Evolutionary conservation across 2,797 vertebrate genomes (phyloP).

Genomic region (Phalloptychus januarius): DNA sequence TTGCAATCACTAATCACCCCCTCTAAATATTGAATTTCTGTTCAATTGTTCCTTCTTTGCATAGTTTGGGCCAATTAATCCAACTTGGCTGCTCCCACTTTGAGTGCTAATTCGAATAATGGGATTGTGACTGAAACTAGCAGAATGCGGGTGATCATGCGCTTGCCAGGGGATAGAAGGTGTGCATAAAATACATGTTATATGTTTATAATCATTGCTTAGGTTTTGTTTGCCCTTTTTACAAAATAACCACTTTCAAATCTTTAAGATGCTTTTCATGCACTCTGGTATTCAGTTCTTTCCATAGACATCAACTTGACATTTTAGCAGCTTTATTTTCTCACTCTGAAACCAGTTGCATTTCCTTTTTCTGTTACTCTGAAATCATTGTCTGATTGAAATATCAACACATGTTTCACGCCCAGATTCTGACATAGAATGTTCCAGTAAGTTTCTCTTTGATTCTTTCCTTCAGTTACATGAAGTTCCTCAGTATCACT

Average conservation of each 20-base stretch:
- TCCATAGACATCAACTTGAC: not conserved
- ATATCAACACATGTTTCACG: not conserved
- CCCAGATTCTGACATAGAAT: not conserved
- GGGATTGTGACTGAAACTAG: conserved; percentile 73
- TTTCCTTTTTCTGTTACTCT: not conserved
- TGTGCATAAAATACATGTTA: conserved; percentile 36
- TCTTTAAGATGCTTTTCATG: not conserved
- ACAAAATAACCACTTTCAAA: not conserved
- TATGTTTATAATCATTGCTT: not conserved
- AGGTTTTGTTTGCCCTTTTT: not conserved
- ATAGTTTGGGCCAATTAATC: conserved; percentile 81
- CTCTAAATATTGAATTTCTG: conserved; percentile 76
- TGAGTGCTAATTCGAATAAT: conserved; percentile 81
- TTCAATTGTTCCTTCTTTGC: conserved; percentile 77
- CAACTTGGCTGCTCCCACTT: conserved; percentile 69
- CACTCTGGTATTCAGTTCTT: not conserved
- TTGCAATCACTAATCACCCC: conserved; percentile 78
- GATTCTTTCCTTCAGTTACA: not conserved
- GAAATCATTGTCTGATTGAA: not conserved
- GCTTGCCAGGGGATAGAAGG: conserved; percentile 42
- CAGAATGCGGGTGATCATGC: conserved; percentile 55
- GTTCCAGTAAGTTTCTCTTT: not conserved
- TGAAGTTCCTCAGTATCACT: not conserved
- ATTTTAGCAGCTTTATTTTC: not conserved
- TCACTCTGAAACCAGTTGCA: not conserved